phyloP scores from a whole-genome alignment of 1,140 invertebrate species.

The Drosophila ohnishii region DNA sequence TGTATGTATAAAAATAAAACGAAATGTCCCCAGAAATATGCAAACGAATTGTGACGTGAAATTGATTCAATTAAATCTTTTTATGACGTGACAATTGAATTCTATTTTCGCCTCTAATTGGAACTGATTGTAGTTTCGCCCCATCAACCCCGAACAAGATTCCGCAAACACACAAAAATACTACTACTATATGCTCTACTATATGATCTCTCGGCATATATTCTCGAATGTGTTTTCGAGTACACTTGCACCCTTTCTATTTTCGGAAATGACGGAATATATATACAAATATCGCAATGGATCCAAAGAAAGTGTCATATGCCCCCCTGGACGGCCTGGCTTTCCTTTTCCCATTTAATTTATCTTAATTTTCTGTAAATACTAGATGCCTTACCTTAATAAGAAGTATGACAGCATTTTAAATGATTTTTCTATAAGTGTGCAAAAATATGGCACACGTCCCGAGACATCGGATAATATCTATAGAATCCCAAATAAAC shows the following conservation, averaged over 20 bases:
- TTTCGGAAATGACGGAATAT: slow-evolving; percentile 42
- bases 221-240: slow-evolving; percentile 21
- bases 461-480: background rate
- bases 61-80: slow-evolving; percentile 53
- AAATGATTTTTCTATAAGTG: slow-evolving; percentile 36
- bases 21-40: slow-evolving; percentile 48
- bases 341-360: slow-evolving; percentile 17
- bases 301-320: slow-evolving; percentile 22
- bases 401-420: slow-evolving; percentile 38
- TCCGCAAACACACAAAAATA: slow-evolving; percentile 9
- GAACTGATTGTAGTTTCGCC: slow-evolving; percentile 44
- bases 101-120: slow-evolving; percentile 54
- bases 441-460: slow-evolving; percentile 40
- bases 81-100: slow-evolving; percentile 54
- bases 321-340: slow-evolving; percentile 38
- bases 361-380: slow-evolving; percentile 8
- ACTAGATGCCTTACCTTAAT: slow-evolving; percentile 33
- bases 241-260: slow-evolving; percentile 52
- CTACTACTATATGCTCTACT: slow-evolving; percentile 15
- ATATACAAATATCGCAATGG: background rate
- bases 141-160: slow-evolving; percentile 32
- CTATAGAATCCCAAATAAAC: background rate
- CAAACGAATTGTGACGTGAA: slow-evolving; percentile 51
- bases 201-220: background rate
- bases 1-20: slow-evolving; percentile 24